Evolutionary conservation across 2,797 vertebrate species (phyloP).

Genomic region (Gallirallus australis): DNA sequence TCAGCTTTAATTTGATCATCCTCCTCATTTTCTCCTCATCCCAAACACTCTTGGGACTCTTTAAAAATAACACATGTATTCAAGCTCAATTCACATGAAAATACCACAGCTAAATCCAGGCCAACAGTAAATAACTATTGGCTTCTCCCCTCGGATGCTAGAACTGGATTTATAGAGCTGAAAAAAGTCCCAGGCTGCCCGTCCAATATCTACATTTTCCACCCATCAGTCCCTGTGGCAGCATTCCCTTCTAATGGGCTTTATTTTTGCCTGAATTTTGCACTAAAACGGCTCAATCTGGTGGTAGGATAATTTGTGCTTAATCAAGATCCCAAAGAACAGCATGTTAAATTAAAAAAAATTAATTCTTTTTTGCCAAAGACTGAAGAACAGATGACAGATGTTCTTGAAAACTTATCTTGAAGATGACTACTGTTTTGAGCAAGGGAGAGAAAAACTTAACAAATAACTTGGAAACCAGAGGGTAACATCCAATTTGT

Average conservation of each 20-base stretch:
- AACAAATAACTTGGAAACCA: not conserved
- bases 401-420: not conserved
- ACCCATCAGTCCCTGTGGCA: not conserved
- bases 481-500: not conserved
- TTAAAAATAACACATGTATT: not conserved
- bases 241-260: not conserved
- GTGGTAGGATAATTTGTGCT: not conserved
- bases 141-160: not conserved
- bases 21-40: not conserved
- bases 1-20: not conserved
- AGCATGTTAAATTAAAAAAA: not conserved
- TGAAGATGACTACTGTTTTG: not conserved
- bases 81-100: not conserved
- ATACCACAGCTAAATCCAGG: not conserved
- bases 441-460: not conserved
- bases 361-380: not conserved
- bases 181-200: not conserved
- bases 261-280: not conserved
- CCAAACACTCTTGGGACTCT: not conserved
- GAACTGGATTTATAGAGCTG: not conserved
- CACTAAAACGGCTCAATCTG: not conserved
- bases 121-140: not conserved
- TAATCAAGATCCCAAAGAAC: not conserved
- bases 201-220: not conserved
- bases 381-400: not conserved